A percentile compares a stretch with the other conserved stretches of the same genome.
phyloP scores from a whole-genome alignment of 2,113 vertebrate genomes.

The Embiotoca jacksoni region DNA sequence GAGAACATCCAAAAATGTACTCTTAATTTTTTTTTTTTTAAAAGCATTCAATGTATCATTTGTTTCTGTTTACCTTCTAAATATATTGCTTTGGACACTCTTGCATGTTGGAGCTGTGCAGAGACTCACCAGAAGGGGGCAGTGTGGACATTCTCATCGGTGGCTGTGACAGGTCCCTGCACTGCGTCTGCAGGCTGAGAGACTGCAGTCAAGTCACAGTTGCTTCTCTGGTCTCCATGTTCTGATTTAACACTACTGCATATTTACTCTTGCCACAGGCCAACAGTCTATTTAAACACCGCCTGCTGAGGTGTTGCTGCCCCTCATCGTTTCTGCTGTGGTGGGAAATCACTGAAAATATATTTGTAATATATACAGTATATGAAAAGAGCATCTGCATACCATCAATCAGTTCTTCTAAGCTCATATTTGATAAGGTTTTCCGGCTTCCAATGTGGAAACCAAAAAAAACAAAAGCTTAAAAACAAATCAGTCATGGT shows the following conservation, averaged over 20 bases:
- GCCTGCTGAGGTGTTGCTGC: neutral
- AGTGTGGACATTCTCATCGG: slow-evolving; percentile 47
- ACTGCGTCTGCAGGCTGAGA: slow-evolving; percentile 66
- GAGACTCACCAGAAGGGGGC: slow-evolving; percentile 55
- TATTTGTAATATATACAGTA: neutral
- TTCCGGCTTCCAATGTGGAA: neutral
- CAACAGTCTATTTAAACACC: slow-evolving; percentile 7
- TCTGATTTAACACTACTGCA: slow-evolving; percentile 40
- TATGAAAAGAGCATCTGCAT: neutral
- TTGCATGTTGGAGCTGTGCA: neutral
- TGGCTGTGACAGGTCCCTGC: slow-evolving; percentile 55
- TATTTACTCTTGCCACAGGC: slow-evolving; percentile 26
- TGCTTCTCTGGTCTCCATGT: slow-evolving; percentile 46
- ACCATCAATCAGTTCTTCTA: neutral
- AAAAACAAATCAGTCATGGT: slow-evolving; percentile 12
- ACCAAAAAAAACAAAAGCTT: neutral
- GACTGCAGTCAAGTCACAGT: slow-evolving; percentile 69
- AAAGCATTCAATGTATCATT: no score
- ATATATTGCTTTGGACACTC: neutral
- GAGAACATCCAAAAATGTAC: no score
- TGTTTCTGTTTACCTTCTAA: no score
- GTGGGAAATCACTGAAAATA: slow-evolving; percentile 9
- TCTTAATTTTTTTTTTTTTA: no score
- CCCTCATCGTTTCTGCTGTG: neutral
- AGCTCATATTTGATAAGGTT: neutral